Evolutionary conservation across 2,888 invertebrate genomes (phyloP).

Genomic region (Mongoloraphidia duomilia): DNA sequence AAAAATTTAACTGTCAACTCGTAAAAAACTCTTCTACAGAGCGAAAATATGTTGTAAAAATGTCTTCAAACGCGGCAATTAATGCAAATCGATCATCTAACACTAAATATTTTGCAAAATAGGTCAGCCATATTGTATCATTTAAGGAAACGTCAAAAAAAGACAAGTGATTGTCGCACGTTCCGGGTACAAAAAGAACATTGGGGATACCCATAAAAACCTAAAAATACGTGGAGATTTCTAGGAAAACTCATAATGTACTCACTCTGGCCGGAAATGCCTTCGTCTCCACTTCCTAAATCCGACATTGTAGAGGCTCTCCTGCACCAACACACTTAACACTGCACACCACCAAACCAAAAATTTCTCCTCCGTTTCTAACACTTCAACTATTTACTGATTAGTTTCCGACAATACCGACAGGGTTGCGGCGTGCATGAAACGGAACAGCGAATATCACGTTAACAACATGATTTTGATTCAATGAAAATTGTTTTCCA

Average conservation of each 20-base stretch:
- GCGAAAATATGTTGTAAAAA: background rate
- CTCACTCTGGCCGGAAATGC: conserved; percentile 66
- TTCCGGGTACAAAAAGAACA: background rate
- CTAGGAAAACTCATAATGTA: conserved; percentile 17
- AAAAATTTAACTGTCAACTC: conserved; percentile 1
- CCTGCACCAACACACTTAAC: conserved; percentile 19
- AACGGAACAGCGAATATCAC: conserved; percentile 2
- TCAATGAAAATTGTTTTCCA: background rate
- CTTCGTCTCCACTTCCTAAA: conserved; percentile 68
- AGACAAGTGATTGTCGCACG: conserved; percentile 4
- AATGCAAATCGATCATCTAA: background rate
- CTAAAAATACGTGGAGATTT: background rate
- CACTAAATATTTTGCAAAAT: conserved; percentile 4
- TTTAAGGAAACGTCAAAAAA: conserved; percentile 6
- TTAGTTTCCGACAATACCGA: conserved; percentile 1
- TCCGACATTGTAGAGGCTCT: conserved; percentile 49
- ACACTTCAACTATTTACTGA: background rate
- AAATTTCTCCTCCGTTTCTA: background rate
- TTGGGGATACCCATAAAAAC: background rate
- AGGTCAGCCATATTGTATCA: conserved; percentile 7
- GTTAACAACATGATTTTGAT: conserved; percentile 1
- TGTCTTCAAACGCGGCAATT: background rate
- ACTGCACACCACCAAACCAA: conserved; percentile 2
- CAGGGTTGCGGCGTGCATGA: background rate
- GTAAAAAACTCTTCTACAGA: background rate